phyloP scores from a whole-genome alignment of 2,888 invertebrate species.

The Tiliacea citrago region DNA sequence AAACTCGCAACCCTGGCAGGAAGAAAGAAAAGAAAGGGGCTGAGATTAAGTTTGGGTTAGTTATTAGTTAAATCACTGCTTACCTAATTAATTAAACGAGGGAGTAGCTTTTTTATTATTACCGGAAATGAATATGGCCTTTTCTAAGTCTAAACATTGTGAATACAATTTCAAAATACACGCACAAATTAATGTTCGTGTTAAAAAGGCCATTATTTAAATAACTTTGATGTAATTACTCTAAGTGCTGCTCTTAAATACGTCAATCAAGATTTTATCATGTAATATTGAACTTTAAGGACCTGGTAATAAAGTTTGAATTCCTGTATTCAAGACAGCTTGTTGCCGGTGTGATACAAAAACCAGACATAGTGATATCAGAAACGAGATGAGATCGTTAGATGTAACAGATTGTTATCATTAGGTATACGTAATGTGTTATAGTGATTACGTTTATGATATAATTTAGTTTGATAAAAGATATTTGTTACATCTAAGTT shows the following conservation, averaged over 20 bases:
- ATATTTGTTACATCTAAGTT: background rate
- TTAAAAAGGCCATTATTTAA: conserved; percentile 41
- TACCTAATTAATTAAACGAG: background rate
- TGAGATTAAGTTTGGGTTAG: background rate
- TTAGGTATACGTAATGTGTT: conserved; percentile 18
- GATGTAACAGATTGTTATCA: conserved; percentile 31
- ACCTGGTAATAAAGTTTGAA: background rate
- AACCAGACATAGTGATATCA: conserved; percentile 22
- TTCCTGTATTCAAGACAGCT: background rate
- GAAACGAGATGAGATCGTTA: conserved; percentile 47
- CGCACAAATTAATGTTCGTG: conserved; percentile 11
- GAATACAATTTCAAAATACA: conserved; percentile 23
- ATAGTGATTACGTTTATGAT: conserved; percentile 5
- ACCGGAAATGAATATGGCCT: background rate
- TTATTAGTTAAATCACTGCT: background rate
- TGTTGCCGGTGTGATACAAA: conserved; percentile 7
- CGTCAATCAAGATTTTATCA: conserved; percentile 1
- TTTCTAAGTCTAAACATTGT: background rate
- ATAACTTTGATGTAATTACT: conserved; percentile 51
- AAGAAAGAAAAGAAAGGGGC: too few species aligned
- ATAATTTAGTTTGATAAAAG: conserved; percentile 14
- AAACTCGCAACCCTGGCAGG: too few species aligned
- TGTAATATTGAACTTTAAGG: background rate
- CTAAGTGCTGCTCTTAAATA: conserved; percentile 15
- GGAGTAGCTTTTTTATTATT: background rate